phyloP scores from a whole-genome alignment of 2,888 invertebrate genomes.

The Ophion obscuratus region DNA sequence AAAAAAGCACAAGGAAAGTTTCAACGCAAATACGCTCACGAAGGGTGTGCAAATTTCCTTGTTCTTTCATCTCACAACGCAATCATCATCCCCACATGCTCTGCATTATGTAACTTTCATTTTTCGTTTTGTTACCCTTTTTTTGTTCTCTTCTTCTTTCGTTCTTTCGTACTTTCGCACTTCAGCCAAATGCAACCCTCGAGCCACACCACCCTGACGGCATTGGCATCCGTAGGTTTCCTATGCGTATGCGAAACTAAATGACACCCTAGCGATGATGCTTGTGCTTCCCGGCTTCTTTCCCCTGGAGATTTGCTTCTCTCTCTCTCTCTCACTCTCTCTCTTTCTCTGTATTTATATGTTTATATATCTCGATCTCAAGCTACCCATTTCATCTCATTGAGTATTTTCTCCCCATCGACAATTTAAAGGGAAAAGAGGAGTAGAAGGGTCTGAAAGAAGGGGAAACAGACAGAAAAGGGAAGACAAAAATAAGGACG shows the following conservation, averaged over 20 bases:
- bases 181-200: constrained; percentile 56
- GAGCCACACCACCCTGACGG: constrained; percentile 32
- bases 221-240: constrained; percentile 31
- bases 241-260: constrained; percentile 27
- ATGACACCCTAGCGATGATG: constrained; percentile 48
- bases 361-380: background rate
- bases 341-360: background rate
- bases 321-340: constrained; percentile 27
- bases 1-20: background rate
- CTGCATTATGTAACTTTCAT: constrained; percentile 8
- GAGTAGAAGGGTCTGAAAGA: constrained; percentile 52
- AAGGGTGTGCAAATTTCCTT: constrained; percentile 35
- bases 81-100: constrained; percentile 35
- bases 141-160: constrained; percentile 11
- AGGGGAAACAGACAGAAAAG: constrained; percentile 3
- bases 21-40: constrained; percentile 26
- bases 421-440: constrained; percentile 24
- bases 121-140: constrained; percentile 20
- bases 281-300: background rate
- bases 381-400: constrained; percentile 51
- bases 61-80: constrained; percentile 32
- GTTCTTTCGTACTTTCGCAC: constrained; percentile 44
- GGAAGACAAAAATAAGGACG: background rate
- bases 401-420: constrained; percentile 47
- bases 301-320: background rate